phyloP scores from a whole-genome alignment of 2,113 vertebrate genomes.

The Nanorana parkeri region DNA sequence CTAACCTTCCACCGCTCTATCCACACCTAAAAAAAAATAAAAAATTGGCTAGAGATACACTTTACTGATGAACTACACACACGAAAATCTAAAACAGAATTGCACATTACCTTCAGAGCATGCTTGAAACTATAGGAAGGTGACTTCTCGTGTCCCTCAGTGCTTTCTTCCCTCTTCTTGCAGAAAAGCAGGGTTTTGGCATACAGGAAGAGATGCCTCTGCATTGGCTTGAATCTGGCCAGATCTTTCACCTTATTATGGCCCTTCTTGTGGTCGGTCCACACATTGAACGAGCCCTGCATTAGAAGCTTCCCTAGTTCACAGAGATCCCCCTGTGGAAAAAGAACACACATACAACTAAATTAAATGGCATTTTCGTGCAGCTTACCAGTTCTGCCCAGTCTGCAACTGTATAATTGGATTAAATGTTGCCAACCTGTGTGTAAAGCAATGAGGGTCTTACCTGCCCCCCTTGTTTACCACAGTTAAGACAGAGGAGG shows the following conservation, averaged over 20 bases:
- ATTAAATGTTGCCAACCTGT: too few species aligned
- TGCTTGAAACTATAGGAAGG: slow-evolving; percentile 95
- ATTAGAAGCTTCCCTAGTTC: slow-evolving; percentile 90
- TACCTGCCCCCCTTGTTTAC: too few species aligned
- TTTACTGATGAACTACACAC: too few species aligned
- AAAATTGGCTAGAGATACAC: too few species aligned
- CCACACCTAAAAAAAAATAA: too few species aligned
- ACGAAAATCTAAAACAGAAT: not conserved
- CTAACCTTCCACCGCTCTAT: too few species aligned
- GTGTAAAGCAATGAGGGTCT: too few species aligned
- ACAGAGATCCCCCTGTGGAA: slow-evolving; percentile 79
- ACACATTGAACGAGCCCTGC: slow-evolving; percentile 90
- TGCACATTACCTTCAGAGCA: slow-evolving; percentile 83
- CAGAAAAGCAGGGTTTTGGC: slow-evolving; percentile 90
- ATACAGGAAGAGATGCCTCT: slow-evolving; percentile 92
- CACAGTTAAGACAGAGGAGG: too few species aligned
- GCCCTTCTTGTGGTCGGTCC: slow-evolving; percentile 92
- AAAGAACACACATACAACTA: not conserved
- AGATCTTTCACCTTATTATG: slow-evolving; percentile 95
- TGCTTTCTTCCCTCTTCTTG: slow-evolving; percentile 89
- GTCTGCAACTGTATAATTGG: too few species aligned
- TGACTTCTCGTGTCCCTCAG: slow-evolving; percentile 84
- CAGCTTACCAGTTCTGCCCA: too few species aligned
- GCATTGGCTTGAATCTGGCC: slow-evolving; percentile 94
- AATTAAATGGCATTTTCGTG: too few species aligned